These are phyloP conservation scores for Neomorphus geoffroyi DNA, from an alignment of 2,797 vertebrate species.

Conservation along the genomic window DNA sequence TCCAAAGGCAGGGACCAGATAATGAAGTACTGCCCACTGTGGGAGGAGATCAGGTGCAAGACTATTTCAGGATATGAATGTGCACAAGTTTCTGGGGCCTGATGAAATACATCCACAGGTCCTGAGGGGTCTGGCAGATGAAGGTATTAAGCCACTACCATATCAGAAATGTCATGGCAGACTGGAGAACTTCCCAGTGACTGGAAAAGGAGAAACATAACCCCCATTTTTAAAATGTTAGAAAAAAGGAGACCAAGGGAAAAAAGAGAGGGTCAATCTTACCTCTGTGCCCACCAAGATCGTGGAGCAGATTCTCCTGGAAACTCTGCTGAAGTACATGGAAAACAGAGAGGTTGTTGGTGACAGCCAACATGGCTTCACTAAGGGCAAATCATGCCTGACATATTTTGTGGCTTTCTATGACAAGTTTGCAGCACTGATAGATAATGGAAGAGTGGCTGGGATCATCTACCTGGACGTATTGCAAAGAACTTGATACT, in stretches of 20 bases:
- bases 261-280: too few relatives aligned
- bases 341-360: background rate
- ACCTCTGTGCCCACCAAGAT: background rate
- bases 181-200: background rate
- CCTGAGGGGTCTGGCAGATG: background rate
- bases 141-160: background rate
- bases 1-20: background rate
- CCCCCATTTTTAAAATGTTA: accelerated
- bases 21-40: accelerated
- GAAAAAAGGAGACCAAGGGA: accelerated
- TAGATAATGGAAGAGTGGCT: background rate
- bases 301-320: background rate
- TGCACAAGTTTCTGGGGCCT: accelerated
- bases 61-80: background rate
- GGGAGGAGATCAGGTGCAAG: background rate
- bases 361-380: background rate
- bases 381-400: background rate
- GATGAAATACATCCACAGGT: too few relatives aligned
- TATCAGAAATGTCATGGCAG: background rate
- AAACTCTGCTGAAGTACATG: background rate
- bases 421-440: accelerated
- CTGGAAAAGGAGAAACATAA: background rate
- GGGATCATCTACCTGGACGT: accelerated
- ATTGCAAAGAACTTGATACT: too few relatives aligned
- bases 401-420: background rate